These are phyloP conservation scores for Ptychodera flava DNA, from an alignment of 35 echinoderm and acorn worm genomes.

Conservation along the genomic window DNA sequence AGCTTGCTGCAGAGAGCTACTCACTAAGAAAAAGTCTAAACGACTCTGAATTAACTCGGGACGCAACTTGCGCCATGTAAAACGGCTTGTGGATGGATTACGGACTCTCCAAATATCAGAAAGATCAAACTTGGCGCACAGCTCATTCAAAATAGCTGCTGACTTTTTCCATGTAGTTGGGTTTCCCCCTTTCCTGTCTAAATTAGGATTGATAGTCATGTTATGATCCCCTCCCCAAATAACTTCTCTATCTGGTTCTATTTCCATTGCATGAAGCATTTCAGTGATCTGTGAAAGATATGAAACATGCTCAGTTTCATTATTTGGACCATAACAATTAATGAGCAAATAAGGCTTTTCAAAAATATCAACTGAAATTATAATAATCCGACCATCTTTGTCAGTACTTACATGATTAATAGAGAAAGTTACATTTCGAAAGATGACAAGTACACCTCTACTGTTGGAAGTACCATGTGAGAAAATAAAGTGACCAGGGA, in stretches of 20 bases:
- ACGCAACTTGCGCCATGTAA: background rate
- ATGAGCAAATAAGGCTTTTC: background rate
- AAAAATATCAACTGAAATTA: background rate
- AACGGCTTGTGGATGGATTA: background rate
- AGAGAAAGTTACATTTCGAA: background rate
- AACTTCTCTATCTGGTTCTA: background rate
- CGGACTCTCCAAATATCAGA: background rate
- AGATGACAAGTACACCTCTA: background rate
- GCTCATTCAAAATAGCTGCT: background rate
- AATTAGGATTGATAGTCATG: background rate
- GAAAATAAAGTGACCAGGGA: background rate
- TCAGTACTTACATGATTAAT: background rate
- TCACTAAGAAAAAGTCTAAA: background rate
- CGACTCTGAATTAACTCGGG: background rate
- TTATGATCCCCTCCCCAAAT: background rate
- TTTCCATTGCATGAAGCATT: background rate
- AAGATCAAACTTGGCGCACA: background rate
- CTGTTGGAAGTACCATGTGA: background rate
- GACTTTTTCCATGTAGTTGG: background rate
- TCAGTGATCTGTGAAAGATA: background rate
- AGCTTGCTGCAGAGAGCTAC: background rate
- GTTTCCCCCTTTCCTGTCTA: background rate
- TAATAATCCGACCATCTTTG: background rate
- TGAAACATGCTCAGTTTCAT: background rate
- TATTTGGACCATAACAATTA: background rate